These are phyloP conservation scores for Leptosomus discolor DNA, from an alignment of 2,113 vertebrate species.

Conservation along the genomic window DNA sequence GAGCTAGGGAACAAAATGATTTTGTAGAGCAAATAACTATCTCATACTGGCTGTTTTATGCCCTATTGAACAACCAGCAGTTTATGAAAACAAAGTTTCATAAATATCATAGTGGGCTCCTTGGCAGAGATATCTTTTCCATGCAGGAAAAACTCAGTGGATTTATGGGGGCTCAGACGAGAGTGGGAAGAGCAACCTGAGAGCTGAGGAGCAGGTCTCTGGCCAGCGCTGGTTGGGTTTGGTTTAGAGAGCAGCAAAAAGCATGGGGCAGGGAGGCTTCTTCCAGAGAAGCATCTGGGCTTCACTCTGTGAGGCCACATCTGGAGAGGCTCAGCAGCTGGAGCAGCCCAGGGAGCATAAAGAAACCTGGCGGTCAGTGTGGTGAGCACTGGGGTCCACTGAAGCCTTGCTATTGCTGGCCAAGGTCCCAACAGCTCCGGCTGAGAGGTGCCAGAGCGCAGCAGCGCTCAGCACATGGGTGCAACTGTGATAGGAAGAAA, in stretches of 20 bases:
- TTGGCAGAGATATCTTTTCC: neutral
- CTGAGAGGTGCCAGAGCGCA: neutral
- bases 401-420: neutral
- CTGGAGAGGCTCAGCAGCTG: neutral
- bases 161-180: neutral
- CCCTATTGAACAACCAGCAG: conserved; percentile 70
- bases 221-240: neutral
- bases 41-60: conserved; percentile 64
- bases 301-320: rapidly evolving
- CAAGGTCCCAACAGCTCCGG: rapidly evolving
- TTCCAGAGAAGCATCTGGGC: neutral
- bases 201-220: neutral
- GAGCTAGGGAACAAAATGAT: conserved; percentile 56
- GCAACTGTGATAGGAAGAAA: neutral
- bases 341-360: neutral
- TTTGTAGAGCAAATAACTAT: conserved; percentile 72
- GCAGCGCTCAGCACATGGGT: neutral
- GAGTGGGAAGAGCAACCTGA: rapidly evolving
- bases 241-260: neutral
- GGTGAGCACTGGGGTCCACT: neutral
- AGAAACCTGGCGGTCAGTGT: rapidly evolving
- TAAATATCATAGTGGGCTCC: neutral
- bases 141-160: neutral
- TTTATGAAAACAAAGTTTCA: conserved; percentile 71
- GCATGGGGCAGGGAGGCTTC: neutral